Conservation (phyloP, 2,888 invertebrate genomes). For the Germaria angustata region DNA sequence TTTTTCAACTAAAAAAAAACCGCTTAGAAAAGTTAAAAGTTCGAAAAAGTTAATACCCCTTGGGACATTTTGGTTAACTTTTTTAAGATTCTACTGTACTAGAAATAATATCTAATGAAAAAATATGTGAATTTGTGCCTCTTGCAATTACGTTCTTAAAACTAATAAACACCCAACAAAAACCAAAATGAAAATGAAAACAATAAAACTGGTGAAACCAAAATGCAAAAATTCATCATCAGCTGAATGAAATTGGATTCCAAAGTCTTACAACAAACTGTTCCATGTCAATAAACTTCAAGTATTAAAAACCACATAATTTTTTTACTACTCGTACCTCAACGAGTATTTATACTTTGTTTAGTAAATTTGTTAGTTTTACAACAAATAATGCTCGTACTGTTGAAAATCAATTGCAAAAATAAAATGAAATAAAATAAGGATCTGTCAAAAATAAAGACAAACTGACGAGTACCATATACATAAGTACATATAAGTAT, state of each 20-base stretch:
- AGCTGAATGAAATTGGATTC: constrained; percentile 55
- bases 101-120: neutral
- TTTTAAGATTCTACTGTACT: too few relatives aligned
- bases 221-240: constrained; percentile 25
- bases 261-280: constrained; percentile 45
- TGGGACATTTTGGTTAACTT: too few relatives aligned
- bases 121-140: too few relatives aligned
- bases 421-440: neutral
- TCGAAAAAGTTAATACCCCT: too few relatives aligned
- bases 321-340: constrained; percentile 4
- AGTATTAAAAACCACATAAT: constrained; percentile 54
- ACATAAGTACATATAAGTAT: constrained; percentile 1
- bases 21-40: too few relatives aligned
- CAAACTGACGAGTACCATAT: too few relatives aligned
- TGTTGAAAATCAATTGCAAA: neutral
- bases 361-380: neutral
- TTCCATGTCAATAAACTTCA: constrained; percentile 62
- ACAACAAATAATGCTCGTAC: neutral
- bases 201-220: constrained; percentile 24
- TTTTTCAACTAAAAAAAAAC: too few relatives aligned
- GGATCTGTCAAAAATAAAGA: constrained; percentile 8
- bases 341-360: neutral
- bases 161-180: neutral
- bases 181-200: neutral
- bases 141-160: neutral